Percentiles rank a stretch among this genome's conserved stretches.
Conservation (phyloP, 92 coral and sea anemone species). For the Plumapathes pennacea region DNA sequence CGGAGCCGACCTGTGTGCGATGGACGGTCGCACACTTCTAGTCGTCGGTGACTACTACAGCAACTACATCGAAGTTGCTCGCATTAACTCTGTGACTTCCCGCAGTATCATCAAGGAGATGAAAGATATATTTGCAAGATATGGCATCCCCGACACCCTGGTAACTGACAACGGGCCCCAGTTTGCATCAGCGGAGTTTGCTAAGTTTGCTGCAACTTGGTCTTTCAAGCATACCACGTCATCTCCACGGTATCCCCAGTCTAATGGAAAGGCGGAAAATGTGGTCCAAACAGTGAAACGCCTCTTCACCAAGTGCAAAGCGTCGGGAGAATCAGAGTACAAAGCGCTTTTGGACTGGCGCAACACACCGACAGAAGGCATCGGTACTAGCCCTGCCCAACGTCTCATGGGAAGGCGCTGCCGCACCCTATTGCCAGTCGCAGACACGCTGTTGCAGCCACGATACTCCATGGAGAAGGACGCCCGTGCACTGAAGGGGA, state of each 20-base stretch:
- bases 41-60: conserved; percentile 32
- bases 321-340: conserved; percentile 13
- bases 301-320: conserved; percentile 30
- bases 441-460: conserved; percentile 33
- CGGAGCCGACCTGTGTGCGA: conserved; percentile 26
- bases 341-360: conserved; percentile 16
- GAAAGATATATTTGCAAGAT: conserved; percentile 37
- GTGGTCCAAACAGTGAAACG: conserved; percentile 30
- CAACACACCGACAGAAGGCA: conserved; percentile 38
- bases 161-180: conserved; percentile 25
- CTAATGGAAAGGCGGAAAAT: conserved; percentile 18
- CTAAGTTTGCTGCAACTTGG: conserved; percentile 19
- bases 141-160: conserved; percentile 26
- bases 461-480: conserved; percentile 33
- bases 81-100: conserved; percentile 7
- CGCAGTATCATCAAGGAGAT: conserved; percentile 24
- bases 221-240: conserved; percentile 15
- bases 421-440: conserved; percentile 27
- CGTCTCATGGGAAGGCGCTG: conserved; percentile 36
- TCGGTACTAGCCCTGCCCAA: conserved; percentile 29
- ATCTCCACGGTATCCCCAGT: conserved; percentile 19
- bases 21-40: conserved; percentile 28
- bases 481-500: conserved; percentile 28
- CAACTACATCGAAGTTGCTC: conserved; percentile 28
- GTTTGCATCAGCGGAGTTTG: conserved; percentile 15